Base-by-base conservation (phyloP, 2,113 vertebrate genomes). In the Trochalopteron elliotii region DNA sequence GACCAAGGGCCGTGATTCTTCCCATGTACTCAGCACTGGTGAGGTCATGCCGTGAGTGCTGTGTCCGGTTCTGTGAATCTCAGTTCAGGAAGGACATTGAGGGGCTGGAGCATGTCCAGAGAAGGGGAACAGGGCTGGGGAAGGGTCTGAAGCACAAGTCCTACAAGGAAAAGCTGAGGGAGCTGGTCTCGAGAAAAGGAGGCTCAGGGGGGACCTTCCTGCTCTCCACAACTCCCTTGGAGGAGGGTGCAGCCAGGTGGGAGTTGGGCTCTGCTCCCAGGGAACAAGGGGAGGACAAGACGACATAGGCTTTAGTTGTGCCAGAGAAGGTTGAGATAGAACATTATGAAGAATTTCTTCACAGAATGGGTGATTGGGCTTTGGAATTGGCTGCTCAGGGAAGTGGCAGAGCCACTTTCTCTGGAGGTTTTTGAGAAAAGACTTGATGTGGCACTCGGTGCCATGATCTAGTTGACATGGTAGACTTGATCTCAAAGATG, bases 401-500 rank as follows among this genome's bases (percentile, higher is more conserved):
- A 18, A 16, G 21, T 40, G 57, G 7, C n/a, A 17, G 35, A 56
- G 7, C 7, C 21, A 12, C 17, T 25, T 28, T 56, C 11, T 5
- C 17, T 72, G 21, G 8, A 64, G 18, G 10, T 35, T 7, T 35
- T 49, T 56, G 35, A 64, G 17, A 20, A 31, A 71, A 42, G 11
- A 19, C 8, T 19, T 0, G 1, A 31, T 3, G 1, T 27, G 22
- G 6, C 42, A 33, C 21, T 49, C 1, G 0, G 50, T 49, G 30
- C 5, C 14, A 0, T 80, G 9, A 25, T 22, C 9, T 50, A 3
- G 2, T 33, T 57, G 50, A 22, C 4, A 4, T 6, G 10, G 27
- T n/a, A 28, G 50, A 57, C 12, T 72, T 40, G 4, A 16, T 65
- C 15, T 44, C 42, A 50, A 31, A 44, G 18, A 15, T 59, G 18